These are phyloP conservation scores for Bombus superbus DNA, from an alignment of 1,140 invertebrate genomes.

Conservation along the genomic window DNA sequence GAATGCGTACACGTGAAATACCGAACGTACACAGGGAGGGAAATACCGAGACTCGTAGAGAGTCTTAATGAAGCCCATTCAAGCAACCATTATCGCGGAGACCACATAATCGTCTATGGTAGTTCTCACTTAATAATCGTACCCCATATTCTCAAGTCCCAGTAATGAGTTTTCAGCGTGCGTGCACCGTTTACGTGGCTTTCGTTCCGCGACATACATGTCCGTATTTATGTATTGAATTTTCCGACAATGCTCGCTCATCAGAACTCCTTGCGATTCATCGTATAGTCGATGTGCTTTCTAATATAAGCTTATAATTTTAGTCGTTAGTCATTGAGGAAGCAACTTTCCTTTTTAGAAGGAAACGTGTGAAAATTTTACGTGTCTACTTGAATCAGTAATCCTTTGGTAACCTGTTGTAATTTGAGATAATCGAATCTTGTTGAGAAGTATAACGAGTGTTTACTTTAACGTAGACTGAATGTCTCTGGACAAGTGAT, in stretches of 20 bases:
- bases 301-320: constrained; percentile 11
- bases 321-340: not conserved
- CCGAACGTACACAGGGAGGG: constrained; percentile 2
- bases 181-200: constrained; percentile 61
- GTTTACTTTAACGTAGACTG: no score
- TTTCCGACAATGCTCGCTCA: constrained; percentile 48
- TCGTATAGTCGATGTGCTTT: constrained; percentile 15
- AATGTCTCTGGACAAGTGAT: no score
- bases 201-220: constrained; percentile 55
- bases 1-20: not conserved
- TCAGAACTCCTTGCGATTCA: not conserved
- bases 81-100: constrained; percentile 79
- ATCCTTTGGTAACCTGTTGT: no score
- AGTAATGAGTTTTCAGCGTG: constrained; percentile 75
- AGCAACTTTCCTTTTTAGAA: not conserved
- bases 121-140: constrained; percentile 81
- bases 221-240: constrained; percentile 71
- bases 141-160: constrained; percentile 75
- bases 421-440: not conserved
- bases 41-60: constrained; percentile 59
- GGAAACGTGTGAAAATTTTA: not conserved
- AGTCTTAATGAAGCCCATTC: constrained; percentile 82
- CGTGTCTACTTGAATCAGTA: not conserved
- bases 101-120: constrained; percentile 79
- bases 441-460: no score